phyloP scores from a whole-genome alignment of 2,888 invertebrate species.

The Nomada goodeniana region DNA sequence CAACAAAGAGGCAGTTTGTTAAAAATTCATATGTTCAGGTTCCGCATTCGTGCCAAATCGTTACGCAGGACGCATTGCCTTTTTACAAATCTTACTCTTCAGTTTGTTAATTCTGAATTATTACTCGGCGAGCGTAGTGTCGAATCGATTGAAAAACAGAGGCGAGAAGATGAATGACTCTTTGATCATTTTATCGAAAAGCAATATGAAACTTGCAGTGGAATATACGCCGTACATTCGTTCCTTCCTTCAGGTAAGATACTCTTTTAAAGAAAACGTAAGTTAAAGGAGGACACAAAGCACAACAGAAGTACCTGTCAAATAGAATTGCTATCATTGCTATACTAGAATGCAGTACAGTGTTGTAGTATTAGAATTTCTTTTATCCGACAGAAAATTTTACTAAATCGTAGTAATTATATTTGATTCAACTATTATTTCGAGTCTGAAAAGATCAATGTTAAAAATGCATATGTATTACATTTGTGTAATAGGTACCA shows the following conservation, averaged over 20 bases:
- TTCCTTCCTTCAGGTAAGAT: slow-evolving; percentile 68
- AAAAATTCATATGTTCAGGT: slow-evolving; percentile 60
- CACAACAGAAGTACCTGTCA: too few relatives aligned
- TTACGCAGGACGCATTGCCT: slow-evolving; percentile 75
- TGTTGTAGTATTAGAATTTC: too few relatives aligned
- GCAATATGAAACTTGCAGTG: slow-evolving; percentile 70
- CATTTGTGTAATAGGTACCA: slow-evolving; percentile 31
- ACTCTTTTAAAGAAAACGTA: too few relatives aligned
- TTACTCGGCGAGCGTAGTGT: slow-evolving; percentile 79
- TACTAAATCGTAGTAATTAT: not conserved
- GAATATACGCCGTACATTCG: slow-evolving; percentile 73
- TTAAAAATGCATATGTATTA: not conserved
- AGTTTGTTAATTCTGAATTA: slow-evolving; percentile 78
- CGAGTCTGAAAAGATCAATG: too few relatives aligned
- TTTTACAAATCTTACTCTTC: slow-evolving; percentile 75
- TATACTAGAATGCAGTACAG: too few relatives aligned
- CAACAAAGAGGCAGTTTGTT: not conserved
- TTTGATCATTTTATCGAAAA: slow-evolving; percentile 70
- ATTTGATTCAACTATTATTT: not conserved
- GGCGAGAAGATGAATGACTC: slow-evolving; percentile 80
- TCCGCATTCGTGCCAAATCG: slow-evolving; percentile 73
- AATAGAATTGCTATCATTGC: too few relatives aligned
- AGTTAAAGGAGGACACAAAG: too few relatives aligned
- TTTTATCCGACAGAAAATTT: not conserved
- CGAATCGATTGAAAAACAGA: slow-evolving; percentile 75